phyloP scores from a whole-genome alignment of 2,113 vertebrate species.

The Notarius quadriscutis region DNA sequence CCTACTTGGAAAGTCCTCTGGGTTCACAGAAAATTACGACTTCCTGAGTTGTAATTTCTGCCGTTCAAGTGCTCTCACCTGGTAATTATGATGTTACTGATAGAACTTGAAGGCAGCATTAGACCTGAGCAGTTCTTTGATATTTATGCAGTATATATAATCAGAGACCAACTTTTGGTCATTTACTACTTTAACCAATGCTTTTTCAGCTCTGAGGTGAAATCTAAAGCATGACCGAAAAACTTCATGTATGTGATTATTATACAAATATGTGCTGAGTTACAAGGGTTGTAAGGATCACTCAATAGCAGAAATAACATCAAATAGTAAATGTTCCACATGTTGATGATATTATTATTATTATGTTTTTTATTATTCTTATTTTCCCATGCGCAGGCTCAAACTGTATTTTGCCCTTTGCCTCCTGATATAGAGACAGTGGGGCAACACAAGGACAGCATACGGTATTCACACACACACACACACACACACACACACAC shows the following conservation, averaged over 20 bases:
- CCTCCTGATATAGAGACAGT: background rate
- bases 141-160: background rate
- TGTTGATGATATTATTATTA: background rate
- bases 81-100: too few species aligned
- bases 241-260: background rate
- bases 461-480: constrained; percentile 11
- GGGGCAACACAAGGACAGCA: background rate
- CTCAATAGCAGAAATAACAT: background rate
- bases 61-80: too few species aligned
- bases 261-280: background rate
- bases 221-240: background rate
- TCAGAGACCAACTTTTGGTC: background rate
- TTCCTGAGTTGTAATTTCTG: too few species aligned
- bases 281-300: background rate
- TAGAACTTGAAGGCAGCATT: too few species aligned
- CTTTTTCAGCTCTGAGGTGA: background rate
- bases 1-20: too few species aligned
- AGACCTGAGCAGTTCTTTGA: too few species aligned
- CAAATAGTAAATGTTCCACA: background rate
- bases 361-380: too few species aligned
- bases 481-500: background rate
- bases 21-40: too few species aligned
- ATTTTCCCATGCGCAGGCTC: background rate
- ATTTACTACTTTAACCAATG: background rate
- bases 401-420: background rate